Conservation (phyloP, 2,113 vertebrate genomes). For the Erpornis zantholeuca region DNA sequence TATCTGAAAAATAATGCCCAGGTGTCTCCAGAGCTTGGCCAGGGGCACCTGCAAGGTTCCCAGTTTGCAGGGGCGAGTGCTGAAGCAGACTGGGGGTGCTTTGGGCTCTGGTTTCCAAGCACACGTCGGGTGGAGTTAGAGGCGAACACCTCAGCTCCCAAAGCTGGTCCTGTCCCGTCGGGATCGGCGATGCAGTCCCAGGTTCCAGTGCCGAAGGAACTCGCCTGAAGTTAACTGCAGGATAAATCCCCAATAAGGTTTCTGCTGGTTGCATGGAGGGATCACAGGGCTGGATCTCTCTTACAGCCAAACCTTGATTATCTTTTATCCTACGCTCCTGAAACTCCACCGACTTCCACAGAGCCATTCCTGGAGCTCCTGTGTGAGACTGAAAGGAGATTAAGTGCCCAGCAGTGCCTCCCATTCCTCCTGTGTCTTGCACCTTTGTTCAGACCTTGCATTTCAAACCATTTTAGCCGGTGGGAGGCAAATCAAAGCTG, state of each 20-base stretch:
- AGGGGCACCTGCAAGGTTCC: not conserved
- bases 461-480: constrained; percentile 57
- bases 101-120: not conserved
- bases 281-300: not conserved
- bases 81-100: not conserved
- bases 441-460: constrained; percentile 65
- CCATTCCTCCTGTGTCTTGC: constrained; percentile 52
- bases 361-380: constrained; percentile 28
- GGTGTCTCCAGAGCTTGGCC: not conserved
- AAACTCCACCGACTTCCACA: not conserved
- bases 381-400: constrained; percentile 56
- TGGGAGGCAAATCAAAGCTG: constrained; percentile 63
- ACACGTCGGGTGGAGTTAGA: rapidly evolving
- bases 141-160: not conserved
- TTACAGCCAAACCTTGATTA: not conserved
- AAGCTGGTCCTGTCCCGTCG: not conserved
- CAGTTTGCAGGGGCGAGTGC: not conserved
- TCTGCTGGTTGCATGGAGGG: not conserved
- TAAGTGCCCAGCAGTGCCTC: constrained; percentile 58
- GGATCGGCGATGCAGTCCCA: not conserved
- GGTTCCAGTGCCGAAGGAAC: not conserved
- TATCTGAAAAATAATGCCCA: not conserved
- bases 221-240: not conserved
- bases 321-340: not conserved
- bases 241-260: not conserved